Conservation (phyloP, 2,888 invertebrate genomes). For the Cylloceria caligata region DNA sequence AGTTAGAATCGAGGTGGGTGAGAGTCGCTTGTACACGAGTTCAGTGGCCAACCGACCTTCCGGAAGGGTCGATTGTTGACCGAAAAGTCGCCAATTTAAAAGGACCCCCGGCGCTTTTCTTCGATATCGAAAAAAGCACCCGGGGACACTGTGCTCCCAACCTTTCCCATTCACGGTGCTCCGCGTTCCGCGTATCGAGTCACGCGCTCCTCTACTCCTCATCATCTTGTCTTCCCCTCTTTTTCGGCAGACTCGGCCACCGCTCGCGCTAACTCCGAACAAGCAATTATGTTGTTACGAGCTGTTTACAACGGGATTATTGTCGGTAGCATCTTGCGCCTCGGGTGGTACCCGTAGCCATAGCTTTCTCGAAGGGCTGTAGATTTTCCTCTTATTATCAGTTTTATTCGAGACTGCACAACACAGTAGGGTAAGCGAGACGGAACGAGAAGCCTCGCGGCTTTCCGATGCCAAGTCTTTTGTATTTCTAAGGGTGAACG, state of each 20-base stretch:
- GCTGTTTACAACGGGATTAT: constrained; percentile 85
- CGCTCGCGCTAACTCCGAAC: constrained; percentile 63
- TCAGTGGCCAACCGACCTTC: constrained; percentile 76
- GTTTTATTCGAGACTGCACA: constrained; percentile 58
- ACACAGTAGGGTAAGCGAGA: constrained; percentile 9
- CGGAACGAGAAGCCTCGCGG: constrained; percentile 44
- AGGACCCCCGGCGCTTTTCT: constrained; percentile 76
- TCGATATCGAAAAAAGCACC: constrained; percentile 56
- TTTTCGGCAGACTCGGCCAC: constrained; percentile 65
- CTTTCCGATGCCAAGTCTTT: constrained; percentile 6
- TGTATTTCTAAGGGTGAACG: constrained; percentile 22
- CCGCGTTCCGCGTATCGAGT: constrained; percentile 72
- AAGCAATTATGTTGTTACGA: constrained; percentile 84
- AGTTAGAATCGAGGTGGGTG: constrained; percentile 49
- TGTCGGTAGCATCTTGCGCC: constrained; percentile 84
- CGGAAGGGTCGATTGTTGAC: constrained; percentile 85
- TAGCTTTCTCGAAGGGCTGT: constrained; percentile 40
- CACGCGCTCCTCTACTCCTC: constrained; percentile 74
- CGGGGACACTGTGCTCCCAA: constrained; percentile 72
- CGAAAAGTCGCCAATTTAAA: constrained; percentile 85
- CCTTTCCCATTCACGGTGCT: constrained; percentile 68
- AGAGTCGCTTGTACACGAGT: constrained; percentile 42
- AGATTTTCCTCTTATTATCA: constrained; percentile 66
- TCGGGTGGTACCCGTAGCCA: constrained; percentile 72
- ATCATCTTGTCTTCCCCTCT: constrained; percentile 55